A percentile compares a stretch with the other conserved stretches of the same genome.
Evolutionary conservation across 2,888 invertebrate genomes (phyloP).

Genomic region (Lomographa bimaculata): DNA sequence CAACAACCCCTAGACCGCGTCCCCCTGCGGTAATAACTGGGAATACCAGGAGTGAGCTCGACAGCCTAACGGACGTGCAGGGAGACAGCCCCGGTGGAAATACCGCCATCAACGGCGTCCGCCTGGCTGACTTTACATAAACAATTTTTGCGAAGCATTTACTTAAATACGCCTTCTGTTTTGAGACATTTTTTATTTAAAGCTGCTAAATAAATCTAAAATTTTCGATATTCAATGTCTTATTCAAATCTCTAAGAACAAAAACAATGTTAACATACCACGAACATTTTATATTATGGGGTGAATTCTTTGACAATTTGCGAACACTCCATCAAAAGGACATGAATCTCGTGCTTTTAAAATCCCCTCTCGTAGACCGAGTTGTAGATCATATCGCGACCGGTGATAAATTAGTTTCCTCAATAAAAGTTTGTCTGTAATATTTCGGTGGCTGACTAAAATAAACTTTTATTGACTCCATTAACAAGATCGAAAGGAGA

Average conservation of each 20-base stretch:
- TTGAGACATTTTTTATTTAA: neutral
- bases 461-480: conserved; percentile 34
- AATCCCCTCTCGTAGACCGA: conserved; percentile 43
- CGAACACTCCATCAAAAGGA: conserved; percentile 47
- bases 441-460: conserved; percentile 32
- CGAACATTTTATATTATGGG: conserved; percentile 9
- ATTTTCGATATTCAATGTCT: neutral
- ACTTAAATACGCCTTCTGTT: too few relatives aligned
- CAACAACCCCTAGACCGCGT: conserved; percentile 72
- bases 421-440: conserved; percentile 51
- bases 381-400: conserved; percentile 57
- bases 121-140: conserved; percentile 50
- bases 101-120: conserved; percentile 68
- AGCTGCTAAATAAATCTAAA: neutral
- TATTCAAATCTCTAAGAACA: conserved; percentile 2
- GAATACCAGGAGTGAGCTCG: conserved; percentile 71
- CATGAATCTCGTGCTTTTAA: conserved; percentile 41
- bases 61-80: conserved; percentile 35
- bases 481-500: too few relatives aligned
- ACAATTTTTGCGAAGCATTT: conserved; percentile 8
- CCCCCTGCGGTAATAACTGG: conserved; percentile 75
- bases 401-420: conserved; percentile 61
- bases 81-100: conserved; percentile 59
- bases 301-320: conserved; percentile 38
- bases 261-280: neutral